Evolutionary conservation across 2,113 vertebrate species (phyloP).

Genomic region (Athene noctua): DNA sequence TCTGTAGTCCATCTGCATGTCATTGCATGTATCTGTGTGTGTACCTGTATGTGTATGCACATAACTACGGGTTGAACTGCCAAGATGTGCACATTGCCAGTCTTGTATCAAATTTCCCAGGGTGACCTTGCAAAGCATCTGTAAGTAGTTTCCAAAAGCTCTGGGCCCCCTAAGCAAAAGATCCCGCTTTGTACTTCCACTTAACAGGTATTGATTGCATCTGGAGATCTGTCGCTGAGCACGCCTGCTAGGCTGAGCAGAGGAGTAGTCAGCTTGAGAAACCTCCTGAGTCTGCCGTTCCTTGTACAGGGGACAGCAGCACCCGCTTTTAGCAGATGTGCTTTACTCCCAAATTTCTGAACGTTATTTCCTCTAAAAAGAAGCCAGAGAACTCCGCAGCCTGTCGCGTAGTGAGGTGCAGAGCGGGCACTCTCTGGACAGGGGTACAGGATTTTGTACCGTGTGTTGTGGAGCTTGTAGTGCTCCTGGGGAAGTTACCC

Average conservation of each 20-base stretch:
- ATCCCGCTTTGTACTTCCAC: not conserved
- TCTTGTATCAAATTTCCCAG: not conserved
- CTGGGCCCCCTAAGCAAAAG: not conserved
- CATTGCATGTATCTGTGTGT: not conserved
- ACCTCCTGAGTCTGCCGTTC: not conserved
- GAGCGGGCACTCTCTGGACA: not conserved
- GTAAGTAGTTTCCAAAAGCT: not conserved
- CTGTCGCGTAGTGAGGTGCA: not conserved
- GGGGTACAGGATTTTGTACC: not conserved
- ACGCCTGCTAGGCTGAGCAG: not conserved
- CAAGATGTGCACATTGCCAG: fast-evolving
- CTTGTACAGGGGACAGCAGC: not conserved
- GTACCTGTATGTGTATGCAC: not conserved
- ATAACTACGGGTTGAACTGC: not conserved
- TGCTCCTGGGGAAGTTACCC: not conserved
- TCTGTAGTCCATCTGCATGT: not conserved
- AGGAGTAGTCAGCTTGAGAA: not conserved
- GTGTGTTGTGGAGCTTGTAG: not conserved
- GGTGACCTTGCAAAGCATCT: not conserved
- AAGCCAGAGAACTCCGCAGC: not conserved
- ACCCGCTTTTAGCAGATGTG: not conserved
- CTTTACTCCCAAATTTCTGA: not conserved
- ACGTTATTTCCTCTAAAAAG: not conserved
- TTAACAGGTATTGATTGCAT: not conserved
- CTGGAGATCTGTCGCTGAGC: not conserved